A percentile compares a stretch with the other conserved stretches of the same genome.
phyloP scores from a whole-genome alignment of 2,888 invertebrate species.

The Latrodectus hesperus region DNA sequence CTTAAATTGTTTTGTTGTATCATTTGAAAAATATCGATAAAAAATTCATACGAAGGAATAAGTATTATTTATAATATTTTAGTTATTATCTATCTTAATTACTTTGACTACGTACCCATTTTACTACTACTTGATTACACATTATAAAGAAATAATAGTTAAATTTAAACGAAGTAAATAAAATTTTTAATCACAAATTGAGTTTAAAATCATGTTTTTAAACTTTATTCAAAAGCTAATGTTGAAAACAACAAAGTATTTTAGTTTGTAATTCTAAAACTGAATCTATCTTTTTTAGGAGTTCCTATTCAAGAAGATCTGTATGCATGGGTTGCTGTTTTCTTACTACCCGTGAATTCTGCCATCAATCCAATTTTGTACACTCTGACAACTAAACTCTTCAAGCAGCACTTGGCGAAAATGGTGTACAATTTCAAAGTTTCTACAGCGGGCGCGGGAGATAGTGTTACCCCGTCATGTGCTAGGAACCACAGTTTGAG shows the following conservation, averaged over 20 bases:
- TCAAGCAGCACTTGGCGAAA: conserved; percentile 77
- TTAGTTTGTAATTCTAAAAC: background rate
- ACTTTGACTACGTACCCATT: too few relatives aligned
- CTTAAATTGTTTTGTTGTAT: too few relatives aligned
- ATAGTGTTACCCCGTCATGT: conserved; percentile 55
- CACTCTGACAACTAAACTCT: conserved; percentile 79
- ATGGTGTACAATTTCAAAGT: conserved; percentile 64
- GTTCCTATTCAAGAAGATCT: conserved; percentile 78
- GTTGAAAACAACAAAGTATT: background rate
- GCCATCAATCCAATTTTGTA: conserved; percentile 81
- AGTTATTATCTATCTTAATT: too few relatives aligned
- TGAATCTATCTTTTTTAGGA: conserved; percentile 75
- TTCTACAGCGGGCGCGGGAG: conserved; percentile 30
- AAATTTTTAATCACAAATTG: too few relatives aligned
- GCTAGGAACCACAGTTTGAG: conserved; percentile 56
- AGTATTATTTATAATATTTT: too few relatives aligned
- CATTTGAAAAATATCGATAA: too few relatives aligned
- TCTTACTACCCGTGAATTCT: conserved; percentile 80
- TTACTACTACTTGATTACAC: too few relatives aligned
- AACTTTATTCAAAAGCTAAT: too few relatives aligned
- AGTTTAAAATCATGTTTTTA: too few relatives aligned
- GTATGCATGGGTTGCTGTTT: conserved; percentile 80
- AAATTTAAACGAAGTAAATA: too few relatives aligned
- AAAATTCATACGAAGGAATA: too few relatives aligned
- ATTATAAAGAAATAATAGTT: too few relatives aligned